Conservation (phyloP, 2,888 invertebrate genomes). For the Sinodicranocentrus sp. region DNA sequence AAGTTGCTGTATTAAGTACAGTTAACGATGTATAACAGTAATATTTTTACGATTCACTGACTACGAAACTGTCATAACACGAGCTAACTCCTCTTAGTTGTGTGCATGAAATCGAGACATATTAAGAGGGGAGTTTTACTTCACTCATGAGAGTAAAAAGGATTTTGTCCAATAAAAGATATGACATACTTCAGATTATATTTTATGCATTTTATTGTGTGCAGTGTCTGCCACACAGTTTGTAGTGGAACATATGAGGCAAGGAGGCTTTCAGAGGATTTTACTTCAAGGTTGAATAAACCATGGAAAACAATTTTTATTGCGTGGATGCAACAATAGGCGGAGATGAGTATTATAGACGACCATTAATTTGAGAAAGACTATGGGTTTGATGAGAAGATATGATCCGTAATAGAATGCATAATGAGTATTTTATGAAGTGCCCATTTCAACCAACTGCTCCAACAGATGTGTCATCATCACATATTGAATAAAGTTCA, state of each 20-base stretch:
- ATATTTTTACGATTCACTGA: slow-evolving; percentile 28
- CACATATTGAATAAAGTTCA: too few relatives aligned
- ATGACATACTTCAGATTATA: slow-evolving; percentile 1
- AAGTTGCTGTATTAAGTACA: too few relatives aligned
- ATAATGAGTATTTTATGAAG: slow-evolving; percentile 29
- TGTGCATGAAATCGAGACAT: not conserved
- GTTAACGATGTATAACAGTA: too few relatives aligned
- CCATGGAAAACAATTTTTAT: slow-evolving; percentile 5
- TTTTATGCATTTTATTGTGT: slow-evolving; percentile 13
- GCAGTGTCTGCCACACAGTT: not conserved
- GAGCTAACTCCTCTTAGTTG: slow-evolving; percentile 17
- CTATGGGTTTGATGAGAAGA: slow-evolving; percentile 11
- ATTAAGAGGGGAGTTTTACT: not conserved
- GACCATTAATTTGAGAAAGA: slow-evolving; percentile 3
- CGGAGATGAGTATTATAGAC: not conserved
- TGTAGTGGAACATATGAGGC: not conserved
- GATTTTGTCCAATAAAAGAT: slow-evolving; percentile 10
- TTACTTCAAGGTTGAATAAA: slow-evolving; percentile 24
- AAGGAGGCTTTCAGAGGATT: not conserved
- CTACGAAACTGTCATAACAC: slow-evolving; percentile 41
- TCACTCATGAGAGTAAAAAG: not conserved
- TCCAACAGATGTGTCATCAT: not conserved
- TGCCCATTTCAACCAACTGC: slow-evolving; percentile 10
- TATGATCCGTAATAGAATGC: slow-evolving; percentile 15
- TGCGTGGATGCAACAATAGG: not conserved